Evolutionary conservation across 2,888 invertebrate species (phyloP).

Genomic region (Bhutanitis thaidina): DNA sequence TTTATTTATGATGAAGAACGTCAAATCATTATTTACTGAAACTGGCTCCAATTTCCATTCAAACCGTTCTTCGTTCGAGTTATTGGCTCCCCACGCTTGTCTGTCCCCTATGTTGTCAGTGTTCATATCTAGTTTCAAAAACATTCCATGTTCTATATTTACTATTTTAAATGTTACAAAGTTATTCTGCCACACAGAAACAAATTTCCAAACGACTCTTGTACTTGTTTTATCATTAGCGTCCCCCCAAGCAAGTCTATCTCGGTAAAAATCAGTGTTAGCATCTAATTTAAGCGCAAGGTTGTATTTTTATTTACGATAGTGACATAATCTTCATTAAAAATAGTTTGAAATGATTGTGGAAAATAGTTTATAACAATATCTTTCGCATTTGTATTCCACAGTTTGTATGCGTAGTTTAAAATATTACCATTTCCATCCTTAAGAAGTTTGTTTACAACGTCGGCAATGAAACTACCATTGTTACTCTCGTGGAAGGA

Average conservation of each 20-base stretch:
- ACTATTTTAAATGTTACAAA: slow-evolving; percentile 34
- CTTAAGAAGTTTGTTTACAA: slow-evolving; percentile 30
- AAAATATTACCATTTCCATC: slow-evolving; percentile 25
- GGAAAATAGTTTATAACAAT: slow-evolving; percentile 34
- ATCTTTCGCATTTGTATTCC: slow-evolving; percentile 26
- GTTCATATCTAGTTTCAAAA: slow-evolving; percentile 32
- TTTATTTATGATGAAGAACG: slow-evolving; percentile 36
- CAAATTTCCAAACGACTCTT: slow-evolving; percentile 35
- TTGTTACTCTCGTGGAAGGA: slow-evolving; percentile 23
- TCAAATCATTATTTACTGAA: slow-evolving; percentile 26
- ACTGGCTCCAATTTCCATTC: slow-evolving; percentile 35
- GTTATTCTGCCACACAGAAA: slow-evolving; percentile 31
- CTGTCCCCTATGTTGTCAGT: slow-evolving; percentile 30
- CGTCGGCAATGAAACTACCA: slow-evolving; percentile 23
- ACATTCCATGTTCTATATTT: slow-evolving; percentile 31
- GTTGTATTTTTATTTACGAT: slow-evolving; percentile 31
- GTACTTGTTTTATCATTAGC: slow-evolving; percentile 25
- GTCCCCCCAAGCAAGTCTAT: slow-evolving; percentile 34
- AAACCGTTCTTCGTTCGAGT: slow-evolving; percentile 24
- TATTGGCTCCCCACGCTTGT: slow-evolving; percentile 29
- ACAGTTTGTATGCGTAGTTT: slow-evolving; percentile 35
- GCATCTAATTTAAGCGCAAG: slow-evolving; percentile 33
- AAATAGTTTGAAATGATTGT: slow-evolving; percentile 28
- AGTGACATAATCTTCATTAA: slow-evolving; percentile 29
- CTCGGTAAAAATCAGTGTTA: slow-evolving; percentile 20